Evolutionary conservation across 2,797 vertebrate genomes (phyloP).

Genomic region (Sandelia bainsii): DNA sequence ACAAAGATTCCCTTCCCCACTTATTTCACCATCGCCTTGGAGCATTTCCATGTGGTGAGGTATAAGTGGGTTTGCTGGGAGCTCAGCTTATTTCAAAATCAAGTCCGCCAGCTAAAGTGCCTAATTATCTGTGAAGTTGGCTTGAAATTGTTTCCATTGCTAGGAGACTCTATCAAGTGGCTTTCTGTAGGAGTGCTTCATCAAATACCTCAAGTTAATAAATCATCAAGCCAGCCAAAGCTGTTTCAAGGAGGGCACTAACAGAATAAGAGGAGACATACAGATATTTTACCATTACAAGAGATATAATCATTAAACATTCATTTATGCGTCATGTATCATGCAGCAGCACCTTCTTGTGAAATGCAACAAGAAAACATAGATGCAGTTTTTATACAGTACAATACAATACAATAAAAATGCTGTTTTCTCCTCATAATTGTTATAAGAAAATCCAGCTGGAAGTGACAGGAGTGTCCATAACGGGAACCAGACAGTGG

Average conservation of each 20-base stretch:
- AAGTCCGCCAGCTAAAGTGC: constrained; percentile 75
- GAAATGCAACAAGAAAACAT: constrained; percentile 11
- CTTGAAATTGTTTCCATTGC: constrained; percentile 80
- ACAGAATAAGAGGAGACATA: constrained; percentile 33
- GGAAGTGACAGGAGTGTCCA: constrained; percentile 32
- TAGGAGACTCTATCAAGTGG: constrained; percentile 73
- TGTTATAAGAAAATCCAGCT: constrained; percentile 2
- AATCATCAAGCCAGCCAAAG: constrained; percentile 73
- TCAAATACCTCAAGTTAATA: constrained; percentile 79
- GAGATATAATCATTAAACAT: constrained; percentile 27
- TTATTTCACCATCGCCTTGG: constrained; percentile 17
- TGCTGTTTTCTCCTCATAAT: constrained; percentile 8
- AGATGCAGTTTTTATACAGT: constrained; percentile 5
- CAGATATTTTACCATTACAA: constrained; percentile 5
- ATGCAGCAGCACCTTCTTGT: constrained; percentile 14
- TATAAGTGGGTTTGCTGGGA: constrained; percentile 48
- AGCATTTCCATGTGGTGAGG: constrained; percentile 36
- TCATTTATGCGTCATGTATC: constrained; percentile 1
- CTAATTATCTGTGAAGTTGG: constrained; percentile 84
- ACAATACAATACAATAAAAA: constrained; percentile 3
- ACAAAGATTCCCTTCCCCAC: constrained; percentile 1
- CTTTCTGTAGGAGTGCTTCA: constrained; percentile 73
- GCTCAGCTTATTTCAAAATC: constrained; percentile 72
- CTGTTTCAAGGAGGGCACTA: constrained; percentile 28
- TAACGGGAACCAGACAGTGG: constrained; percentile 38